These are phyloP conservation scores for Arctocebus calabarensis DNA, from an alignment of 2,797 vertebrate genomes.

Conservation along the genomic window DNA sequence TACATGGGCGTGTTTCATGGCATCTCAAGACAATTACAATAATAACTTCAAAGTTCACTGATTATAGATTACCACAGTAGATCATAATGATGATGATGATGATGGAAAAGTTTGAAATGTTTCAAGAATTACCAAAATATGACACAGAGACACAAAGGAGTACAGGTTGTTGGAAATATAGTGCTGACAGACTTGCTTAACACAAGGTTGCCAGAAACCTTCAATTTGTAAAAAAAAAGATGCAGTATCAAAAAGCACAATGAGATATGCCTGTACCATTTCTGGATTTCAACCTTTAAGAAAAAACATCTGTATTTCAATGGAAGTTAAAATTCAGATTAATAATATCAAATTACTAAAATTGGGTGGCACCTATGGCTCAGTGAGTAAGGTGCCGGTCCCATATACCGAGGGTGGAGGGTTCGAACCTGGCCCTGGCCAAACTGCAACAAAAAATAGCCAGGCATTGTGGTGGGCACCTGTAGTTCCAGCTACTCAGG, in stretches of 20 bases:
- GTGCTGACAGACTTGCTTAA: neutral
- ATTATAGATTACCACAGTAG: neutral
- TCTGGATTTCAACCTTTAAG: neutral
- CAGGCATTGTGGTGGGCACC: no score
- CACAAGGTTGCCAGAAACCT: neutral
- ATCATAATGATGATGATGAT: neutral
- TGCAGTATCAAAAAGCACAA: neutral
- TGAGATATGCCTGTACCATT: neutral
- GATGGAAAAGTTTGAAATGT: neutral
- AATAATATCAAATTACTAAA: constrained; percentile 39
- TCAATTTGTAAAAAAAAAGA: neutral
- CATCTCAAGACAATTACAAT: neutral
- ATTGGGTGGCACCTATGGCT: neutral
- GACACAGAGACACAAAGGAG: neutral
- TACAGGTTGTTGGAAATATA: neutral
- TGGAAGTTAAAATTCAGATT: neutral
- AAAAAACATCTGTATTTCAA: neutral
- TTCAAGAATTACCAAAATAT: neutral
- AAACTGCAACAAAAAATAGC: no score
- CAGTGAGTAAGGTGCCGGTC: no score
- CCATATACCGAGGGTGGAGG: no score
- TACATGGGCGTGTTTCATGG: neutral
- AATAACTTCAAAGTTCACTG: neutral
- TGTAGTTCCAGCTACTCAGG: no score
- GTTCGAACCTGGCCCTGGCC: no score